A percentile compares a stretch with the other conserved stretches of the same genome.
Evolutionary conservation across 1,140 invertebrate genomes (phyloP).

Genomic region (Ceratosolen solmsi): DNA sequence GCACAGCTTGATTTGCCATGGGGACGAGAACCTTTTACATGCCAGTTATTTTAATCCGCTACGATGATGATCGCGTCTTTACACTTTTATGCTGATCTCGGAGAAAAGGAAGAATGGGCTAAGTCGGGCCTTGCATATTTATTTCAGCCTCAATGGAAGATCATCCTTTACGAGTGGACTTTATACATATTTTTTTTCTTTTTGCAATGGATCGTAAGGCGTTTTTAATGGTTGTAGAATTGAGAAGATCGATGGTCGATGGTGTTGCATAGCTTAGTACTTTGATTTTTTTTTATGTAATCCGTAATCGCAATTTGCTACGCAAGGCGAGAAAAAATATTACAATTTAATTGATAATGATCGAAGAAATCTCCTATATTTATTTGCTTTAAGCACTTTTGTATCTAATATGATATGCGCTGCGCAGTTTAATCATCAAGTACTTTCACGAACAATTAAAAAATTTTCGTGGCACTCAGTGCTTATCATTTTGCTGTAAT

Average conservation of each 20-base stretch:
- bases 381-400: neutral
- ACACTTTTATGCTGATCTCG: slow-evolving; percentile 28
- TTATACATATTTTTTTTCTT: neutral
- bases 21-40: slow-evolving; percentile 39
- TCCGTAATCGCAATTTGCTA: neutral
- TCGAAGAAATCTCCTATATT: neutral
- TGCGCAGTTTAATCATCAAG: too few relatives aligned
- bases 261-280: neutral
- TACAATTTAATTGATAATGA: neutral
- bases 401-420: neutral
- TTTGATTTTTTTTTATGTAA: neutral
- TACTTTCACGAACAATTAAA: neutral
- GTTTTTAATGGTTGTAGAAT: slow-evolving; percentile 26
- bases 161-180: slow-evolving; percentile 26
- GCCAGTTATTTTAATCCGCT: slow-evolving; percentile 50
- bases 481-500: neutral
- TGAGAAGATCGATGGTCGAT: neutral
- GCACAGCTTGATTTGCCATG: slow-evolving; percentile 27
- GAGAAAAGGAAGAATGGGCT: slow-evolving; percentile 10
- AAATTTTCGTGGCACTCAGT: neutral
- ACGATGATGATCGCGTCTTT: slow-evolving; percentile 41
- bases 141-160: slow-evolving; percentile 34
- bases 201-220: slow-evolving; percentile 5
- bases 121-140: slow-evolving; percentile 28
- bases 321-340: neutral